phyloP scores from a whole-genome alignment of 2,113 vertebrate genomes.

The Geococcyx californianus region DNA sequence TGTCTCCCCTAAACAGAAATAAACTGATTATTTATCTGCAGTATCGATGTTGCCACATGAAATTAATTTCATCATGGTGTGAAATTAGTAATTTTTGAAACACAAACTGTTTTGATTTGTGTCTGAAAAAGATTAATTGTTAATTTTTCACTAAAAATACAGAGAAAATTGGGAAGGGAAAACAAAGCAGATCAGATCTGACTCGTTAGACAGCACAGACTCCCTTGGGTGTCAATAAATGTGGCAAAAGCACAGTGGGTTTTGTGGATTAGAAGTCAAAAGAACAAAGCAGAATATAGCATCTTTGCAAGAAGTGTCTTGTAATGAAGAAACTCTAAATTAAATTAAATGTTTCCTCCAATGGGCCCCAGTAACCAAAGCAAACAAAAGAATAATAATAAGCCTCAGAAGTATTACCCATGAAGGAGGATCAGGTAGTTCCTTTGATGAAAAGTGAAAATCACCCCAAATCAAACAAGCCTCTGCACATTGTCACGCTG shows the following conservation, averaged over 20 bases:
- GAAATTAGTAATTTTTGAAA: background rate
- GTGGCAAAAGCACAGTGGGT: background rate
- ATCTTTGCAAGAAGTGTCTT: constrained; percentile 62
- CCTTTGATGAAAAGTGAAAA: constrained; percentile 80
- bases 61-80: background rate
- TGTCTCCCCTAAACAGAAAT: background rate
- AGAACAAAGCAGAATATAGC: constrained; percentile 9
- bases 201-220: background rate
- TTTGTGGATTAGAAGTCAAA: constrained; percentile 35
- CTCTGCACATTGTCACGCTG: constrained; percentile 62
- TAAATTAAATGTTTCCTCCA: constrained; percentile 45
- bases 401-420: constrained; percentile 60
- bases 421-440: constrained; percentile 66
- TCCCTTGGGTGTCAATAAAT: constrained; percentile 49
- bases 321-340: constrained; percentile 61
- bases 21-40: background rate
- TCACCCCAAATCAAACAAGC: constrained; percentile 76
- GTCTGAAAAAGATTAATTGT: background rate
- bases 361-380: constrained; percentile 77
- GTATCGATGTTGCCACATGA: background rate
- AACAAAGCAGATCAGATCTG: constrained; percentile 18
- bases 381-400: constrained; percentile 73
- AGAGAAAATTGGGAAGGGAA: background rate
- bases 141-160: background rate
- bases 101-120: background rate